Conservation (phyloP, 2,113 vertebrate genomes). For the Grus americana region DNA sequence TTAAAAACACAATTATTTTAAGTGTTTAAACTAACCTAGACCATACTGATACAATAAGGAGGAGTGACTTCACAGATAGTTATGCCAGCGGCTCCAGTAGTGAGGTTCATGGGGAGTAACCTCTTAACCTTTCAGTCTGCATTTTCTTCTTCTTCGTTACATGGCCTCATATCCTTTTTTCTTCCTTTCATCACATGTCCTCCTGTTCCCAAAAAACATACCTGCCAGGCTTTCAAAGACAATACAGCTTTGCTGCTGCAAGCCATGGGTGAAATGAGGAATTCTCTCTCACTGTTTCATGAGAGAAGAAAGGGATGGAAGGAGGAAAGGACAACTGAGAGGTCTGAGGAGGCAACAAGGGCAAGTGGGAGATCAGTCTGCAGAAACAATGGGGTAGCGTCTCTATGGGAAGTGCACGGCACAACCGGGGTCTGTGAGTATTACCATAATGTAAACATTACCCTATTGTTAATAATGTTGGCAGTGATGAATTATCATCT, state of each 20-base stretch:
- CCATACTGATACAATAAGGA: neutral
- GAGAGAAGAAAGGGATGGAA: neutral
- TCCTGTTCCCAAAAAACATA: neutral
- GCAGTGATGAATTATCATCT: neutral
- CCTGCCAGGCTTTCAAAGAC: neutral
- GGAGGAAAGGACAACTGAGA: neutral
- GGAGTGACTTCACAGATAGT: neutral
- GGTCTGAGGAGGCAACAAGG: neutral
- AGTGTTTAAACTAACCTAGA: neutral
- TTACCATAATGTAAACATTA: neutral
- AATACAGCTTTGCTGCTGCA: neutral
- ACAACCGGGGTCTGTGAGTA: neutral
- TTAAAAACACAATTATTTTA: neutral
- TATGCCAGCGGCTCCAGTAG: neutral
- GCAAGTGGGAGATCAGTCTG: neutral
- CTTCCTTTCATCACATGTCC: neutral
- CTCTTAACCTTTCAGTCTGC: neutral
- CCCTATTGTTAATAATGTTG: neutral
- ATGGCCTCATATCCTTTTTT: neutral
- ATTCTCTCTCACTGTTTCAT: neutral
- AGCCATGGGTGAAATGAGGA: neutral
- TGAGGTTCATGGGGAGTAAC: neutral
- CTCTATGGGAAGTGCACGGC: neutral
- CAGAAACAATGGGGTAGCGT: neutral
- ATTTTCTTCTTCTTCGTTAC: neutral